A percentile compares a stretch with the other conserved stretches of the same genome.
Conservation (phyloP, 2,113 vertebrate species). For the Peromyscus maniculatus region DNA sequence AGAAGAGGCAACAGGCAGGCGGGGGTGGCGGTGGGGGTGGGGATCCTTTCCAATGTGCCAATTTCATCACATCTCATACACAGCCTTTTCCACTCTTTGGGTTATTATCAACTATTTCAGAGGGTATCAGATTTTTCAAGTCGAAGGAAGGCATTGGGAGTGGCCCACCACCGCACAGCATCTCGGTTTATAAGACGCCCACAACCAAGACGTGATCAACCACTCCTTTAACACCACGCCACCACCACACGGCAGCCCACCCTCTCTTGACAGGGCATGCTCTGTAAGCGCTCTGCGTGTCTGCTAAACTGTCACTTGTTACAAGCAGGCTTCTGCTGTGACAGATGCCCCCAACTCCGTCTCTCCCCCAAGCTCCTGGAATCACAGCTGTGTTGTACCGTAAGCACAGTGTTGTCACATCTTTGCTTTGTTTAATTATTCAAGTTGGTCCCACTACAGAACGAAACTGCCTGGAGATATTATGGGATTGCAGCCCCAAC, state of each 20-base stretch:
- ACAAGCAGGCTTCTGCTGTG: conserved; percentile 67
- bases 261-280: background rate
- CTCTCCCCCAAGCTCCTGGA: conserved; percentile 69
- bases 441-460: conserved; percentile 75
- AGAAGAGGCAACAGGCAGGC: background rate
- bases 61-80: background rate
- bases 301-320: conserved; percentile 68
- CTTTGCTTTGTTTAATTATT: conserved; percentile 82
- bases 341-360: conserved; percentile 74
- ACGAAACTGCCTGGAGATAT: conserved; percentile 76
- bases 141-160: background rate
- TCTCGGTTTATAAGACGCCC: conserved; percentile 46
- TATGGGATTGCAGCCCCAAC: conserved; percentile 62
- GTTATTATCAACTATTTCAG: background rate
- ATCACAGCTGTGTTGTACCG: conserved; percentile 80
- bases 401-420: conserved; percentile 78
- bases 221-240: background rate
- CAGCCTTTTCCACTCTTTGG: background rate
- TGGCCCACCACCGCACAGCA: background rate
- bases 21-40: background rate
- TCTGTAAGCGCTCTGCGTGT: background rate
- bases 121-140: background rate
- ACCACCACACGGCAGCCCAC: background rate
- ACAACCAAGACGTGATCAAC: background rate
- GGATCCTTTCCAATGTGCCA: background rate